These are phyloP conservation scores for Crotalus helleri DNA, from an alignment of 2,113 vertebrate genomes.

Conservation along the genomic window DNA sequence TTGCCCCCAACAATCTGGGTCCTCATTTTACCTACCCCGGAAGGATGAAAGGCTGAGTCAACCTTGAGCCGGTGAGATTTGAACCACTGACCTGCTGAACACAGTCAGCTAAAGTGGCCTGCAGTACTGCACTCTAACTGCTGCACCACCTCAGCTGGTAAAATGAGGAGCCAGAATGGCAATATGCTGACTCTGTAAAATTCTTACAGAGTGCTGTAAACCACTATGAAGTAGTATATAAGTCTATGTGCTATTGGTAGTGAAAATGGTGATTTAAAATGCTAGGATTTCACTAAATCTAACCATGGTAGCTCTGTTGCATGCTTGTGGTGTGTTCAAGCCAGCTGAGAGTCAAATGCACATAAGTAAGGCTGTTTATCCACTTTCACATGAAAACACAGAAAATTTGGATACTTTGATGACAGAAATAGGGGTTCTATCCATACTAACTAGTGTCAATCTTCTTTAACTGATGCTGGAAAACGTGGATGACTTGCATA, in stretches of 20 bases:
- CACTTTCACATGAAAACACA: not conserved
- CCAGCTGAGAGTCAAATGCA: not conserved
- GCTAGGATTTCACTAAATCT: not conserved
- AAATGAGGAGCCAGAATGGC: not conserved
- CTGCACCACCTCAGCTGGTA: not conserved
- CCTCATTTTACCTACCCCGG: no score
- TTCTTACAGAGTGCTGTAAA: not conserved
- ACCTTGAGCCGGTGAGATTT: no score
- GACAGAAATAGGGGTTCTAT: not conserved
- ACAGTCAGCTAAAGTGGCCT: no score
- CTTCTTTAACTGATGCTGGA: not conserved
- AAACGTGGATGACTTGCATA: not conserved
- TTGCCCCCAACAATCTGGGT: no score
- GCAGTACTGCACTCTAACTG: no score
- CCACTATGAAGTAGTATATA: not conserved
- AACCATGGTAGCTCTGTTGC: not conserved
- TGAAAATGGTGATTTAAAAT: not conserved
- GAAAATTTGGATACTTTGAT: not conserved
- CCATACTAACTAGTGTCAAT: not conserved
- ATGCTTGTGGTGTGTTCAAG: not conserved
- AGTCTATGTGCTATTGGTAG: not conserved
- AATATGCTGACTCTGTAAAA: not conserved
- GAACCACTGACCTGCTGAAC: no score
- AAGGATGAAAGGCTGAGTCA: no score
- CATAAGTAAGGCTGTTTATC: not conserved